Conservation (phyloP, 2,797 vertebrate species). For the Enteromius unitaeniatus region DNA sequence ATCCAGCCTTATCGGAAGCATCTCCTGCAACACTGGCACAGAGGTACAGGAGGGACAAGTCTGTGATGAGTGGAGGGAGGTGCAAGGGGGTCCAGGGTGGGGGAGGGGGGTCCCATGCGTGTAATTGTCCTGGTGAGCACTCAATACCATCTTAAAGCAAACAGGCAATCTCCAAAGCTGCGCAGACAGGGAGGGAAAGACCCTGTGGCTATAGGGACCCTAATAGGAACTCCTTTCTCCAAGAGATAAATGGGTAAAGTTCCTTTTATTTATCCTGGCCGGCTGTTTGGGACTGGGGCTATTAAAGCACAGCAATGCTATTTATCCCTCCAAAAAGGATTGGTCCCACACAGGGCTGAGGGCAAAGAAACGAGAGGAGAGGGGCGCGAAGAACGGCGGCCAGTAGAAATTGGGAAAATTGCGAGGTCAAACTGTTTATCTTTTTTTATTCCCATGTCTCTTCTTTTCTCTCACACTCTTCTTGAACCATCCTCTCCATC, state of each 20-base stretch:
- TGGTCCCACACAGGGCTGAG: constrained; percentile 82
- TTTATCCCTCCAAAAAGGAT: constrained; percentile 87
- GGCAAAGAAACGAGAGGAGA: constrained; percentile 72
- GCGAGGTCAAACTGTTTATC: constrained; percentile 85
- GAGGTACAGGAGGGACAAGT: constrained; percentile 73
- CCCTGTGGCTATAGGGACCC: constrained; percentile 92
- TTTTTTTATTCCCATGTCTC: constrained; percentile 74
- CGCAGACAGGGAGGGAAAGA: constrained; percentile 88
- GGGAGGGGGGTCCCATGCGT: constrained; percentile 56
- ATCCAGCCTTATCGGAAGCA: constrained; percentile 90
- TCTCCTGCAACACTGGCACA: constrained; percentile 86
- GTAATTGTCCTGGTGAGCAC: constrained; percentile 98
- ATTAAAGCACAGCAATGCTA: constrained; percentile 87
- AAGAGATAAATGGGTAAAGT: constrained; percentile 93
- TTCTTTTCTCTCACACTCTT: constrained; percentile 71
- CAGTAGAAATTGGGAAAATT: constrained; percentile 81
- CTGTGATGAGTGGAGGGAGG: constrained; percentile 70
- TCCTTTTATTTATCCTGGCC: constrained; percentile 88
- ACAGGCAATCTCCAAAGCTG: constrained; percentile 94
- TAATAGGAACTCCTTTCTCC: constrained; percentile 92
- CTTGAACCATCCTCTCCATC: constrained; percentile 71
- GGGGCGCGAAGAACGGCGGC: constrained; percentile 71
- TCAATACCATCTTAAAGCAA: constrained; percentile 98
- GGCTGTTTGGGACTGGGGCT: constrained; percentile 88
- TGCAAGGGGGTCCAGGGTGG: constrained; percentile 71